phyloP scores from a whole-genome alignment of 2,888 invertebrate genomes.

The Thumatha senex region DNA sequence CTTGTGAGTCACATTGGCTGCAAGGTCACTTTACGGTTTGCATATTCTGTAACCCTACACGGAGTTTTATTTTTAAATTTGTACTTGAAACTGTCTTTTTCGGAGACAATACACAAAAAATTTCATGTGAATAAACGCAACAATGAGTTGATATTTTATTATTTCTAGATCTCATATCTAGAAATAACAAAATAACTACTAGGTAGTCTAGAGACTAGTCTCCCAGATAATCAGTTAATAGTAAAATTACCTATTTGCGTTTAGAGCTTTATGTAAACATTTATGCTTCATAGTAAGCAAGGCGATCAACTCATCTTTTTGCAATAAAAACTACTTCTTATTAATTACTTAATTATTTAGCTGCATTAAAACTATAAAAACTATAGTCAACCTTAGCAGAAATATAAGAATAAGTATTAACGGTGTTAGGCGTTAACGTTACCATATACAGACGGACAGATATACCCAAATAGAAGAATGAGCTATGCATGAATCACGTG shows the following conservation, averaged over 20 bases:
- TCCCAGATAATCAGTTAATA: not conserved
- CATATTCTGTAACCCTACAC: conserved; percentile 29
- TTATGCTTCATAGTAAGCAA: conserved; percentile 23
- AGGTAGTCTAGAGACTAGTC: no score
- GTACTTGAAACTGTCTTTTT: conserved; percentile 4
- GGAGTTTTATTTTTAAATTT: conserved; percentile 28
- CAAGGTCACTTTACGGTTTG: conserved; percentile 39
- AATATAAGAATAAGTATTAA: conserved; percentile 22
- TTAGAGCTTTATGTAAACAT: conserved; percentile 21
- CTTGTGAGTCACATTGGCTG: conserved; percentile 44
- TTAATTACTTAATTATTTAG: conserved; percentile 5
- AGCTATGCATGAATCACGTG: conserved; percentile 66
- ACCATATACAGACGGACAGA: conserved; percentile 69
- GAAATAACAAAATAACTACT: no score
- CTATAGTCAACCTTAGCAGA: no score
- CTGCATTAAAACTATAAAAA: not conserved
- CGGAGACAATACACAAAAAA: not conserved
- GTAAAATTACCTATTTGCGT: conserved; percentile 2
- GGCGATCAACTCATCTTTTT: conserved; percentile 16
- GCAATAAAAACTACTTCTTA: conserved; percentile 5
- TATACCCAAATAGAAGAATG: conserved; percentile 54
- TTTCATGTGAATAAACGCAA: conserved; percentile 2
- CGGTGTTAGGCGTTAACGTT: conserved; percentile 41
- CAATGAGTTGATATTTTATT: conserved; percentile 8
- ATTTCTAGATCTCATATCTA: no score